Evolutionary conservation across 1,140 invertebrate genomes (phyloP), one percentile per base, ranked within the genome.

Genomic region (Drosophila paulistorum): DNA sequence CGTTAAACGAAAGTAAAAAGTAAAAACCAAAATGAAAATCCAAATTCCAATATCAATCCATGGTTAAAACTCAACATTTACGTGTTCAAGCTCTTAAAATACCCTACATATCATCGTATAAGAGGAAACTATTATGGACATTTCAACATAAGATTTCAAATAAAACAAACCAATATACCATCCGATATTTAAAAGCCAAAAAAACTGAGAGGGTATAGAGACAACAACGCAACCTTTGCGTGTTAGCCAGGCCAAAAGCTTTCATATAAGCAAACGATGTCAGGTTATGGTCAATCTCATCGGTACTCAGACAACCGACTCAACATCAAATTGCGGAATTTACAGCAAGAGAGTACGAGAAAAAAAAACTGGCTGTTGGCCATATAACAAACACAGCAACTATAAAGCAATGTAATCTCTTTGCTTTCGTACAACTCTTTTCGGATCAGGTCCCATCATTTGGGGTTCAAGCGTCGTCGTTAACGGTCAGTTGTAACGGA

Each of bases 1-100:
- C 65, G 72, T 48, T 77, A 61, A 82, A 87, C 83, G 83, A 86
- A 86, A 82, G 77, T 89, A 83, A 79, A 83, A 77, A 83, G 77
- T 69, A 67, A 33, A 82, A 83, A 77, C 1, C 68, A 82, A 72
- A 85, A 76, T 68, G 76, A 79, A 74, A 76, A 75, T 71, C 55
- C 33, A 71, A 68, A 79, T 87, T 68, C 68, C 26, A 79, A 72
- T 70, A 75, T 9, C 9, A 51, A 23, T 51, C 17, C 20, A 51
- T 10, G 9, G 9, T 9, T 23, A 20, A 30, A 23, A 11, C 17
- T 17, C 10, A n/a, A 3, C 4, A 5, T n/a, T 20, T 3, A 20
- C 20, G 20, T 11, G 9, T 51, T 20, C 9, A 23, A n/a, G n/a
- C 14, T 14, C 5, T 45, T 23, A 23, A 9, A 20, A 23, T 23